phyloP scores from a whole-genome alignment of 2,888 invertebrate genomes.

The Bimastos eiseni region DNA sequence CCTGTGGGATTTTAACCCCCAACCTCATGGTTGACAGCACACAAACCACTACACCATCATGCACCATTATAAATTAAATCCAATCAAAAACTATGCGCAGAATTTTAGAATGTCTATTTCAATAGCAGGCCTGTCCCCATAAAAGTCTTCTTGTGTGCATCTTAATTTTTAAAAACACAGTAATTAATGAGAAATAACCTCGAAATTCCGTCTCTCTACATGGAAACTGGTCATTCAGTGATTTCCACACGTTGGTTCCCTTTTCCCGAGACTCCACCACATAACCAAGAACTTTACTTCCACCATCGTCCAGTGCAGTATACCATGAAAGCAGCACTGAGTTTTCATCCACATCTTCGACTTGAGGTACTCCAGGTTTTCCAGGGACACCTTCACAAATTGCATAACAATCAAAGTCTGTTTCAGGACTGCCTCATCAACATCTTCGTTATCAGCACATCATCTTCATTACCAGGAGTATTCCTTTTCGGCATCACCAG shows the following conservation, averaged over 20 bases:
- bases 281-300: slow-evolving; percentile 81
- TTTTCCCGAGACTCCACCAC: slow-evolving; percentile 73
- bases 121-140: background rate
- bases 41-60: too few relatives aligned
- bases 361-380: slow-evolving; percentile 83
- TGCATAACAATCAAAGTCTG: background rate
- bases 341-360: slow-evolving; percentile 84
- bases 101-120: background rate
- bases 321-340: slow-evolving; percentile 93
- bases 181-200: slow-evolving; percentile 27
- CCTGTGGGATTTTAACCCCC: too few relatives aligned
- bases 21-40: too few relatives aligned
- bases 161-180: background rate
- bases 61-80: too few relatives aligned
- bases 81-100: background rate
- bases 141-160: background rate
- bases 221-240: slow-evolving; percentile 76
- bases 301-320: slow-evolving; percentile 85
- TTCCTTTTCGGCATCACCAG: background rate
- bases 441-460: background rate
- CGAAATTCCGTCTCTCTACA: slow-evolving; percentile 78
- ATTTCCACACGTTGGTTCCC: slow-evolving; percentile 70
- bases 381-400: slow-evolving; percentile 69
- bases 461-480: background rate
- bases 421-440: background rate